Evolutionary conservation across 2,113 vertebrate species (phyloP).

Genomic region (Blennius ocellaris): DNA sequence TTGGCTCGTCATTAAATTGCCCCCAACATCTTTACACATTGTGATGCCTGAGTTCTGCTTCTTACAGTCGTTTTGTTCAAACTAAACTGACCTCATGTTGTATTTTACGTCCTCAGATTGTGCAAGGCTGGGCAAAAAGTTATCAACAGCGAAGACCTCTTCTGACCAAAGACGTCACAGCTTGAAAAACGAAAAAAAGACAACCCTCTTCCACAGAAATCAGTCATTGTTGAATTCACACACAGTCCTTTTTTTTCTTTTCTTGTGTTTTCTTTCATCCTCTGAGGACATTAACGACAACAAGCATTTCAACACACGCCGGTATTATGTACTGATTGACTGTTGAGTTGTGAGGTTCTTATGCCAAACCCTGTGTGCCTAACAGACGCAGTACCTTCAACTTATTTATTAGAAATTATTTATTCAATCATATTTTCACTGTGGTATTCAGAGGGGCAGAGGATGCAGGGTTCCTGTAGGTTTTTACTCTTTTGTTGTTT

Average conservation of each 20-base stretch:
- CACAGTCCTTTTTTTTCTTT: slow-evolving; percentile 8
- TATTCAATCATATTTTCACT: slow-evolving; percentile 57
- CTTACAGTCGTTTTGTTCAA: neutral
- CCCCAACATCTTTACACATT: neutral
- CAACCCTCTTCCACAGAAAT: slow-evolving; percentile 20
- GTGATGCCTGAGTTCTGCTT: neutral
- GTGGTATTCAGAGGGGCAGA: neutral
- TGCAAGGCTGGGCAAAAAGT: slow-evolving; percentile 86
- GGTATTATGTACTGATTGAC: neutral
- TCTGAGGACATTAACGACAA: neutral
- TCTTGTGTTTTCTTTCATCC: slow-evolving; percentile 10
- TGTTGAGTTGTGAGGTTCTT: slow-evolving; percentile 35
- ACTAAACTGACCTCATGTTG: slow-evolving; percentile 3
- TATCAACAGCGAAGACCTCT: slow-evolving; percentile 86
- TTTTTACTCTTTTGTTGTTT: slow-evolving; percentile 50
- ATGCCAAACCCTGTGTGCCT: slow-evolving; percentile 44
- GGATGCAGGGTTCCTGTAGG: slow-evolving; percentile 12
- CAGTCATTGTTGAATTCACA: slow-evolving; percentile 14
- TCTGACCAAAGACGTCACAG: slow-evolving; percentile 80
- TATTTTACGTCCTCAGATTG: slow-evolving; percentile 78
- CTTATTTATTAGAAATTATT: slow-evolving; percentile 75
- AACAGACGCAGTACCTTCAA: slow-evolving; percentile 19
- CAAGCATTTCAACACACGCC: slow-evolving; percentile 6
- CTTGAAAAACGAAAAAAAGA: slow-evolving; percentile 63
- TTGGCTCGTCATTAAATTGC: neutral